phyloP scores from a whole-genome alignment of 2,797 vertebrate genomes.

The Nannoperca australis region DNA sequence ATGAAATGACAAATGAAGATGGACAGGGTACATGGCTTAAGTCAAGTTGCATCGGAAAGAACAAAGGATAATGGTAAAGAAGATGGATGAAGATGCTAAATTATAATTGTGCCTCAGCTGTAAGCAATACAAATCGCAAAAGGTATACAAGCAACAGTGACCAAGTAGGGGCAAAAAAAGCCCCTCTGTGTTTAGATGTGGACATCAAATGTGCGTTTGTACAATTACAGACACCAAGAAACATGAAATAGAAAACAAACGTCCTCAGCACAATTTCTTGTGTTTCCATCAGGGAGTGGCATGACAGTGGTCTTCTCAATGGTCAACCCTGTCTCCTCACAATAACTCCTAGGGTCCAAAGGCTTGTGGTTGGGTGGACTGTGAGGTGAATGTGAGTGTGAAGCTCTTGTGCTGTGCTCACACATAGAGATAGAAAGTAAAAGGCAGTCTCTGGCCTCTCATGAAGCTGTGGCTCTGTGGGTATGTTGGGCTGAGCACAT shows the following conservation, averaged over 20 bases:
- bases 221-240: slow-evolving; percentile 41
- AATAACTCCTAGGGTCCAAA: background rate
- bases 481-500: no score
- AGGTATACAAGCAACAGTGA: slow-evolving; percentile 33
- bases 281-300: background rate
- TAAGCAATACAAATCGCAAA: slow-evolving; percentile 47
- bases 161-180: slow-evolving; percentile 22
- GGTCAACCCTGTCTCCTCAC: slow-evolving; percentile 15
- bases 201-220: slow-evolving; percentile 44
- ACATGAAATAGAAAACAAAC: slow-evolving; percentile 42
- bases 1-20: slow-evolving; percentile 73
- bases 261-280: background rate
- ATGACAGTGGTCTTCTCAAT: background rate
- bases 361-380: background rate
- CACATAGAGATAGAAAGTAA: no score
- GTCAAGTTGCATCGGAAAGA: slow-evolving; percentile 64
- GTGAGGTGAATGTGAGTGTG: background rate
- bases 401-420: no score
- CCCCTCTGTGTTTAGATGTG: slow-evolving; percentile 33
- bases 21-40: slow-evolving; percentile 68
- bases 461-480: no score
- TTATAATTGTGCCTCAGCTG: slow-evolving; percentile 43
- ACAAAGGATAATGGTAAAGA: slow-evolving; percentile 59
- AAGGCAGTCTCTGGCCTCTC: no score
- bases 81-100: slow-evolving; percentile 63